A percentile compares a stretch with the other conserved stretches of the same genome.
phyloP scores from a whole-genome alignment of 2,888 invertebrate species.

The Tupiocoris notatus region DNA sequence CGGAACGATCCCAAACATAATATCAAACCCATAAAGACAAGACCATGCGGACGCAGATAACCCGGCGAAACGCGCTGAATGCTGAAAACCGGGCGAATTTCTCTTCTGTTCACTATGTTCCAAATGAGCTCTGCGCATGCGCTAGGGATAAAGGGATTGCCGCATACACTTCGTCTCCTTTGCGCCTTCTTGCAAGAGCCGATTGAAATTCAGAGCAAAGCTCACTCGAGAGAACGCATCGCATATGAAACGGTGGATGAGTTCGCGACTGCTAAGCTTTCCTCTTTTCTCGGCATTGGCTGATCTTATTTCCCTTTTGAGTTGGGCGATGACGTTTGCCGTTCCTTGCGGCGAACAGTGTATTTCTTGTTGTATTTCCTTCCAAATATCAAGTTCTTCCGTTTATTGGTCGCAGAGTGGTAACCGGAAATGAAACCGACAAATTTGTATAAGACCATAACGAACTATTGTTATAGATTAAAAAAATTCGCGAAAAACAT shows the following conservation, averaged over 20 bases:
- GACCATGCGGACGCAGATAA: not conserved
- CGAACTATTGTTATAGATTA: too few species aligned
- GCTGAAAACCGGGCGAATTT: not conserved
- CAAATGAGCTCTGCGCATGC: not conserved
- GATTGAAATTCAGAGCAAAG: not conserved
- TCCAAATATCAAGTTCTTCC: too few species aligned
- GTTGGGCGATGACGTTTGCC: too few species aligned
- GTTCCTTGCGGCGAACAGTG: too few species aligned
- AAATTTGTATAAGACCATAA: too few species aligned
- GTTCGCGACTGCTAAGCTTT: not conserved
- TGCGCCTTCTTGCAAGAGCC: not conserved
- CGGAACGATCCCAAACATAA: not conserved
- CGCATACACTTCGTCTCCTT: not conserved
- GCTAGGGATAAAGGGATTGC: not conserved
- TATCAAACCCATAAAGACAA: not conserved
- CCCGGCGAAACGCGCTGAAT: not conserved
- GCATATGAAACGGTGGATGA: not conserved
- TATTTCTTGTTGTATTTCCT: too few species aligned
- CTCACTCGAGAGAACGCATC: not conserved
- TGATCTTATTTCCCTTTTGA: not conserved
- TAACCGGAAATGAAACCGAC: too few species aligned
- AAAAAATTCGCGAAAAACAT: too few species aligned
- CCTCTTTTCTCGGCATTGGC: not conserved
- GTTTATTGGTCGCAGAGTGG: too few species aligned
- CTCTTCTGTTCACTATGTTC: not conserved